Conservation (phyloP, 2,797 vertebrate genomes). For the Notolepis coatsorum region DNA sequence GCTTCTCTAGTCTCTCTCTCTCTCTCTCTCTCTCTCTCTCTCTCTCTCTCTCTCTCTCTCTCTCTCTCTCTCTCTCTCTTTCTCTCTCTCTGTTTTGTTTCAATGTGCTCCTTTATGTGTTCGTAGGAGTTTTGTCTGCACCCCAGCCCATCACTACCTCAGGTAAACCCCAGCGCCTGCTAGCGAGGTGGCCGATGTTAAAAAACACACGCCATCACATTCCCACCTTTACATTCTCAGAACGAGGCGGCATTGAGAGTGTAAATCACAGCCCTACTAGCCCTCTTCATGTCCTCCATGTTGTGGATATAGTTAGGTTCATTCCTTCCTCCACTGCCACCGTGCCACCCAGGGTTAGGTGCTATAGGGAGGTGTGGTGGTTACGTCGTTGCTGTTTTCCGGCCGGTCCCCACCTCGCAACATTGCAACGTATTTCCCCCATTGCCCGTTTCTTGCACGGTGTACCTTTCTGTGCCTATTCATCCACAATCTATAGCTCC, state of each 20-base stretch:
- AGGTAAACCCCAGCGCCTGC: constrained; percentile 74
- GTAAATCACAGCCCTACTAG: constrained; percentile 1
- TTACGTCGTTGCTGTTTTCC: no score
- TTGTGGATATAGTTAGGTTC: constrained; percentile 19
- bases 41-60: neutral
- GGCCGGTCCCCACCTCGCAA: no score
- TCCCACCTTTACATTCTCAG: constrained; percentile 28
- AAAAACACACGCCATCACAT: constrained; percentile 42
- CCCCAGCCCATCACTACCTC: constrained; percentile 80
- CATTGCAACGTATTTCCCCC: no score
- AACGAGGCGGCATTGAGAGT: neutral
- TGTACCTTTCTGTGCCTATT: no score
- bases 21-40: constrained; percentile 40
- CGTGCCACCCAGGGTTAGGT: constrained; percentile 25
- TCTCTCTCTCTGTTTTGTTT: constrained; percentile 58
- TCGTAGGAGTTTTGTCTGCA: constrained; percentile 83
- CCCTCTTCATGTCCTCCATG: constrained; percentile 21
- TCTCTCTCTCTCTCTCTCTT: neutral
- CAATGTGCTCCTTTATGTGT: constrained; percentile 72
- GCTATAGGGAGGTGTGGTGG: no score
- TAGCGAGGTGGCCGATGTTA: constrained; percentile 36
- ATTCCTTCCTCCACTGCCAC: constrained; percentile 19
- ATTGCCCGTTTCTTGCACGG: no score
- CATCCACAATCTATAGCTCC: no score
- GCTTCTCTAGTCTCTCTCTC: constrained; percentile 36